Evolutionary conservation across 2,888 invertebrate species (phyloP), one percentile per base, ranked within the genome.

Genomic region (Hedychridium roseum): DNA sequence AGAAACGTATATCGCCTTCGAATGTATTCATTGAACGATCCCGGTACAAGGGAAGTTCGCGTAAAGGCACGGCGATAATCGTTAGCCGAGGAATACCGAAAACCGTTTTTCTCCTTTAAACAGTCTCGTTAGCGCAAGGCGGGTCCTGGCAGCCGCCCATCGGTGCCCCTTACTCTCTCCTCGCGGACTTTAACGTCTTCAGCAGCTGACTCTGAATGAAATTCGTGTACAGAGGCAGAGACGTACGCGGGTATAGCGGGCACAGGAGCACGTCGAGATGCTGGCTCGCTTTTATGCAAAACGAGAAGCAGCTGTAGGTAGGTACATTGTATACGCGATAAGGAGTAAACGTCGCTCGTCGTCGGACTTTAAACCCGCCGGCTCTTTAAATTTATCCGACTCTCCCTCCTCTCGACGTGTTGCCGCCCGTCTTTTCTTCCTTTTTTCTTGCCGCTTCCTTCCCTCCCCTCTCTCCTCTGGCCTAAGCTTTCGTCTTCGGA

Each of bases 71-170:
- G n/a, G n/a, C n/a, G n/a, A n/a, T n/a, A n/a, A n/a, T n/a, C n/a
- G n/a, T n/a, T n/a, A n/a, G n/a, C n/a, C n/a, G n/a, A n/a, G n/a
- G n/a, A n/a, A n/a, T n/a, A n/a, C n/a, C n/a, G 70, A 70, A 70
- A 73, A 73, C 68, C 69, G 62, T 73, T 73, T 73, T 64, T 70
- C 57, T 64, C 61, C 66, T 66, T 69, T 71, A 66, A 69, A 70
- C 66, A 65, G 65, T 68, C 70, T 73, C 71, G 71, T 73, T 73
- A 73, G 68, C 64, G 64, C 54, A 50, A 57, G 41, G 3, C 20
- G 46, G n/a, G n/a, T n/a, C 23, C 3, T 27, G 54, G 51, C 60
- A 54, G 49, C 57, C 59, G 57, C 50, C 62, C 56, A 64, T 62
- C 60, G 56, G 59, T 69, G 68, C 68, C 64, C 62, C 62, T 60